phyloP scores from a whole-genome alignment of 1,140 invertebrate genomes.

The Drosophila funebris region DNA sequence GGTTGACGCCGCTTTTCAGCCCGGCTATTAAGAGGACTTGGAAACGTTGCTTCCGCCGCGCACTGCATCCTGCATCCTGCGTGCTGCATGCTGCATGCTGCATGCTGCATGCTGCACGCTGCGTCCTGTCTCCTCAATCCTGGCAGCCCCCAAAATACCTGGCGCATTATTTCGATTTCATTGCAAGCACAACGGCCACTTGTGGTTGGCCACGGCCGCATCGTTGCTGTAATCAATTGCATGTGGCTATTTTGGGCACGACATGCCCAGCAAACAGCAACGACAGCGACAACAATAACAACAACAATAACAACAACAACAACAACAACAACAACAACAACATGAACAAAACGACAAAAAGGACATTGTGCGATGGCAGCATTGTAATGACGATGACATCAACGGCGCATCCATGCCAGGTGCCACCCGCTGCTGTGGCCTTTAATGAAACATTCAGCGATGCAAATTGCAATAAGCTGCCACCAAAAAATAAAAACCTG shows the following conservation, averaged over 20 bases:
- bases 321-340: neutral
- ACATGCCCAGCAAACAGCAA: constrained; percentile 13
- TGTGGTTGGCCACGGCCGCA: constrained; percentile 35
- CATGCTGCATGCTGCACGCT: neutral
- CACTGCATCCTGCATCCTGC: too few species aligned
- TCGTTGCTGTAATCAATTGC: constrained; percentile 57
- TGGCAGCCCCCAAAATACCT: constrained; percentile 29
- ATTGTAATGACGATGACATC: constrained; percentile 32
- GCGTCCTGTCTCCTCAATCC: neutral
- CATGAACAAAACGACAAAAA: neutral
- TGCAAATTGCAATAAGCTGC: constrained; percentile 50
- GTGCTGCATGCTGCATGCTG: neutral
- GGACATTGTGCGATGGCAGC: constrained; percentile 19
- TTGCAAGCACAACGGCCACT: constrained; percentile 34
- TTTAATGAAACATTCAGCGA: constrained; percentile 44
- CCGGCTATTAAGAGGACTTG: constrained; percentile 19
- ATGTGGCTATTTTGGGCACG: constrained; percentile 50
- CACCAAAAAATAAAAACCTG: too few species aligned
- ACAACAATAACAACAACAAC: neutral
- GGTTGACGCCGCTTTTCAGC: neutral
- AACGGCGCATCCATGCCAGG: neutral
- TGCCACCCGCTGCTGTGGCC: constrained; percentile 6
- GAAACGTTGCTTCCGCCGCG: too few species aligned
- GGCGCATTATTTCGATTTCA: constrained; percentile 48
- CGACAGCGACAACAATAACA: neutral